Evolutionary conservation across 2,797 vertebrate genomes (phyloP).

Genomic region (Psittacula derbiana): DNA sequence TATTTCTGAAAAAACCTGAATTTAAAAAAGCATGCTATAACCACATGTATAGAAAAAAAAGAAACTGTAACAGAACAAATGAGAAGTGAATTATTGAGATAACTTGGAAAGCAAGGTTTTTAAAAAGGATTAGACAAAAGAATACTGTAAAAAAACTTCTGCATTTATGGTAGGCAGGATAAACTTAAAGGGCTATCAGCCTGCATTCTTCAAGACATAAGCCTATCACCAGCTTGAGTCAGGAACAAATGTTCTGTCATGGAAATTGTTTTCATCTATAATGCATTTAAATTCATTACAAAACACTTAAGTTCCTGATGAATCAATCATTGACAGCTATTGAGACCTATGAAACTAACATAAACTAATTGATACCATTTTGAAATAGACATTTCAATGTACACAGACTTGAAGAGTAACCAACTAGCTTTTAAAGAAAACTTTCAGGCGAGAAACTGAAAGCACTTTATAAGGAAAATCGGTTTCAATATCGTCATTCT

Average conservation of each 20-base stretch:
- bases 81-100: slow-evolving; percentile 39
- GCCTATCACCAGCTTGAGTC: background rate
- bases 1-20: no score
- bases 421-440: background rate
- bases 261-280: slow-evolving; percentile 19
- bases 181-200: slow-evolving; percentile 33
- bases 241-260: background rate
- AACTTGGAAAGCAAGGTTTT: slow-evolving; percentile 21
- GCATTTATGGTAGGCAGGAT: background rate
- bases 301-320: background rate
- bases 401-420: background rate
- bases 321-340: background rate
- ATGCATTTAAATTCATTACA: background rate
- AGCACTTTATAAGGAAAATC: background rate
- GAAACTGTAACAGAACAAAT: background rate
- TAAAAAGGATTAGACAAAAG: slow-evolving; percentile 22
- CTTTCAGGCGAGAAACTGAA: background rate
- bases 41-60: background rate
- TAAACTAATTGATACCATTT: background rate
- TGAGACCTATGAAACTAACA: background rate
- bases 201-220: slow-evolving; percentile 12
- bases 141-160: slow-evolving; percentile 16
- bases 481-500: background rate
- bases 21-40: background rate
- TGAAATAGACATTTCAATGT: background rate